phyloP scores from a whole-genome alignment of 1,140 invertebrate species.

The Leptestheria dahalacensis region DNA sequence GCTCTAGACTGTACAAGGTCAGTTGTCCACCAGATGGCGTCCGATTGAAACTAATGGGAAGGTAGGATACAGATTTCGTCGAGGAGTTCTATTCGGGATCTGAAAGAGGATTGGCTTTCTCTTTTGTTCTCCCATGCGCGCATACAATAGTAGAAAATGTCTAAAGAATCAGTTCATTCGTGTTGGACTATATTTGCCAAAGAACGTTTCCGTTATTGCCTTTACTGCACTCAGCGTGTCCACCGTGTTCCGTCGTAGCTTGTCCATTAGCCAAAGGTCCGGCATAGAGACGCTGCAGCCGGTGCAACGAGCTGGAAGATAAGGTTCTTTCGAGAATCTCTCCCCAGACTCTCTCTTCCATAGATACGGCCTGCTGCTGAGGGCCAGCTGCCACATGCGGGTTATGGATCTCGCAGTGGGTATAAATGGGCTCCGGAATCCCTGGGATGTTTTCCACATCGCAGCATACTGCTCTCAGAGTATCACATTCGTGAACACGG shows the following conservation, averaged over 20 bases:
- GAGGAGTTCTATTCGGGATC: too few relatives aligned
- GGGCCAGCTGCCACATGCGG: background rate
- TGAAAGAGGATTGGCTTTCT: too few relatives aligned
- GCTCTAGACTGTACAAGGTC: too few relatives aligned
- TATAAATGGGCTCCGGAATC: background rate
- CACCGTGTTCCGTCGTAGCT: background rate
- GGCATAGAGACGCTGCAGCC: background rate
- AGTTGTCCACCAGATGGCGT: too few relatives aligned
- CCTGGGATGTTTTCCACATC: background rate
- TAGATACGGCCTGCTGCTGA: background rate
- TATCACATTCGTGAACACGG: background rate
- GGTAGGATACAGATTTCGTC: too few relatives aligned
- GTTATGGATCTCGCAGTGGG: background rate
- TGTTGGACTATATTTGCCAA: background rate
- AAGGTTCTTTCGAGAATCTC: conserved; percentile 13
- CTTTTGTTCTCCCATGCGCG: too few relatives aligned
- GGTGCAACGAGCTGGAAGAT: conserved; percentile 13
- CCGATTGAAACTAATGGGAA: too few relatives aligned
- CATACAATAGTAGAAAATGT: too few relatives aligned
- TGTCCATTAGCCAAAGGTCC: background rate
- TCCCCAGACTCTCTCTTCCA: conserved; percentile 12
- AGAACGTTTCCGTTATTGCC: background rate
- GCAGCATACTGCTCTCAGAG: background rate
- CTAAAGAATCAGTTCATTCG: too few relatives aligned
- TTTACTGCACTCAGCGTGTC: background rate